Evolutionary conservation across 1,140 invertebrate genomes (phyloP).

Genomic region (Maconellicoccus hirsutus): DNA sequence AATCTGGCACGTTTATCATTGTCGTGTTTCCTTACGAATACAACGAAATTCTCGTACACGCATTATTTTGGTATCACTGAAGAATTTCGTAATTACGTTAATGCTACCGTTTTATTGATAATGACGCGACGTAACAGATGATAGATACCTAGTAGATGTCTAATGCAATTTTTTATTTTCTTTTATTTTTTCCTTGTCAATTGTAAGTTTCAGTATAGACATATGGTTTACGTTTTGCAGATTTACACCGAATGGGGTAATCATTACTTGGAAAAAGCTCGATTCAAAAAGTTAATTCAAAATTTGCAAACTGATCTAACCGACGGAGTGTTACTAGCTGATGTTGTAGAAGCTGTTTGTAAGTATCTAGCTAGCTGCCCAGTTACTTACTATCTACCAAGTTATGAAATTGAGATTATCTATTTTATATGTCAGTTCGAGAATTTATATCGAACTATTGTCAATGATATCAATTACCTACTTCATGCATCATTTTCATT

Average conservation of each 20-base stretch:
- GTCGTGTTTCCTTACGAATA: too few species aligned
- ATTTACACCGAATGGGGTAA: conserved; percentile 97
- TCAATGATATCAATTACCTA: too few species aligned
- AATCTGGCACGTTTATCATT: too few species aligned
- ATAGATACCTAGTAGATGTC: neutral
- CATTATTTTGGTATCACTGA: neutral
- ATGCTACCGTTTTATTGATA: neutral
- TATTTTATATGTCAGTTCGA: too few species aligned
- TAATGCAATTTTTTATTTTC: neutral
- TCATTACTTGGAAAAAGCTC: conserved; percentile 85
- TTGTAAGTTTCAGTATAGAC: too few species aligned
- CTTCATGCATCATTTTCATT: too few species aligned
- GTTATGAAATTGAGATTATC: too few species aligned
- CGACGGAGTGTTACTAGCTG: conserved; percentile 79
- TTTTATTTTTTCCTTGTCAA: neutral
- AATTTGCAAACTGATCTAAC: conserved; percentile 78
- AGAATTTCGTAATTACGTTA: neutral
- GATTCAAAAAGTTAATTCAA: conserved; percentile 67
- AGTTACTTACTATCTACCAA: too few species aligned
- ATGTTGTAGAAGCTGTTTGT: conserved; percentile 91
- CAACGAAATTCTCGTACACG: too few species aligned
- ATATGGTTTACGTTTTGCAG: conserved; percentile 42
- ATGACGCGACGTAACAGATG: neutral
- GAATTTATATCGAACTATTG: too few species aligned
- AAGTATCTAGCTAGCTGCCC: conserved; percentile 50